phyloP scores from a whole-genome alignment of 2,888 invertebrate species.

The Lampropteryx suffumata region DNA sequence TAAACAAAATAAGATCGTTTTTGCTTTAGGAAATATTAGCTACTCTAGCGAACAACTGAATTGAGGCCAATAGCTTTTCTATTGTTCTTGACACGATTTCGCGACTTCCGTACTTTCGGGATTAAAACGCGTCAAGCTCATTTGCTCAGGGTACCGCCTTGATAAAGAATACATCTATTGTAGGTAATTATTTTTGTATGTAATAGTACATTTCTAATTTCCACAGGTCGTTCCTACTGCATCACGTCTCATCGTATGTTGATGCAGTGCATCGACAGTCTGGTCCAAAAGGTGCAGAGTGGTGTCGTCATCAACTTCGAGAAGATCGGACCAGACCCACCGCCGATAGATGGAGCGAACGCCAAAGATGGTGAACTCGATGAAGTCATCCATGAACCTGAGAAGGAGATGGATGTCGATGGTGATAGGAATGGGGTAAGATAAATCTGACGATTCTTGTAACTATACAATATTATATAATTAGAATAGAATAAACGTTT shows the following conservation, averaged over 20 bases:
- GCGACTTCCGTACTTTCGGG: too few relatives aligned
- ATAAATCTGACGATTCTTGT: neutral
- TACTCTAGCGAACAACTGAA: too few relatives aligned
- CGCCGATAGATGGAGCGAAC: slow-evolving; percentile 83
- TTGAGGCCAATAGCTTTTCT: too few relatives aligned
- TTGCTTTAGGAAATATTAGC: too few relatives aligned
- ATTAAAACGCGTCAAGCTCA: too few relatives aligned
- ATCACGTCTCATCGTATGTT: slow-evolving; percentile 97
- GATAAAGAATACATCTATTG: too few relatives aligned
- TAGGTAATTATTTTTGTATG: too few relatives aligned
- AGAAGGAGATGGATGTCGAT: slow-evolving; percentile 75
- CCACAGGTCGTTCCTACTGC: slow-evolving; percentile 94
- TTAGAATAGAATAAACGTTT: too few relatives aligned
- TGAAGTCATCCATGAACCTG: slow-evolving; percentile 64
- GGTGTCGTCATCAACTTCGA: slow-evolving; percentile 99
- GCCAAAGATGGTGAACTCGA: slow-evolving; percentile 77
- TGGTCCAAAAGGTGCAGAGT: slow-evolving; percentile 98
- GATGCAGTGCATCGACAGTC: slow-evolving; percentile 97
- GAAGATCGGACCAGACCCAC: slow-evolving; percentile 95
- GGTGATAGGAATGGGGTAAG: slow-evolving; percentile 78
- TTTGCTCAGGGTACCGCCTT: too few relatives aligned
- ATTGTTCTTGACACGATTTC: too few relatives aligned
- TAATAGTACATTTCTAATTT: slow-evolving; percentile 1
- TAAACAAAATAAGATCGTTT: too few relatives aligned
- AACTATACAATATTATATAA: too few relatives aligned